Conservation (phyloP, 2,888 invertebrate species). For the Cephus spinipes region DNA sequence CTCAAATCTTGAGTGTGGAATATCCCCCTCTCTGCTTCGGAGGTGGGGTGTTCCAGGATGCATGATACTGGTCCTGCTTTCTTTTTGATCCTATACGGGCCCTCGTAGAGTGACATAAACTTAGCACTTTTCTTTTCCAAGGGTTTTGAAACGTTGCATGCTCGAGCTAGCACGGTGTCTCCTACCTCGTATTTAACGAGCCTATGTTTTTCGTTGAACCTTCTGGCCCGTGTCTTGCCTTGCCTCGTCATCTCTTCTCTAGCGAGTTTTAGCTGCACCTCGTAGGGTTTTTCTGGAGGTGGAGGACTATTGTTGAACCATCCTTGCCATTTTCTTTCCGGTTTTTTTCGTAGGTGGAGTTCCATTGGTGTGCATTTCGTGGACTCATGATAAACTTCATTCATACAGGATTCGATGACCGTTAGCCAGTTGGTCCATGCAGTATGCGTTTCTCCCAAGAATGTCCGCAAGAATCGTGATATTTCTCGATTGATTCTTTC, state of each 20-base stretch:
- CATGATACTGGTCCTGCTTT: slow-evolving; percentile 2
- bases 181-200: background rate
- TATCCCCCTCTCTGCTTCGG: slow-evolving; percentile 9
- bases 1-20: background rate
- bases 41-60: background rate
- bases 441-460: background rate
- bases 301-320: background rate
- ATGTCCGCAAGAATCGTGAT: slow-evolving; percentile 7
- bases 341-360: slow-evolving; percentile 10
- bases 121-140: slow-evolving; percentile 15
- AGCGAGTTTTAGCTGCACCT: background rate
- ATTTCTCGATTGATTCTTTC: slow-evolving; percentile 10
- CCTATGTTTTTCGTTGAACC: slow-evolving; percentile 6
- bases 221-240: slow-evolving; percentile 10
- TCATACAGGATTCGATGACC: slow-evolving; percentile 6
- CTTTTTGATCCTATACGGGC: slow-evolving; percentile 16
- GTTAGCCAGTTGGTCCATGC: slow-evolving; percentile 9
- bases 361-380: slow-evolving; percentile 12
- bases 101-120: slow-evolving; percentile 25
- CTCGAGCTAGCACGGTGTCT: slow-evolving; percentile 19
- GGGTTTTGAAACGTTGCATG: slow-evolving; percentile 16
- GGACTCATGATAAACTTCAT: slow-evolving; percentile 6
- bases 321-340: background rate
- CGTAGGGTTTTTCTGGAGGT: background rate
- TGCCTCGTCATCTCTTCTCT: slow-evolving; percentile 3